These are phyloP conservation scores for Drosophila asahinai DNA, from an alignment of 1,140 invertebrate genomes.

Conservation along the genomic window DNA sequence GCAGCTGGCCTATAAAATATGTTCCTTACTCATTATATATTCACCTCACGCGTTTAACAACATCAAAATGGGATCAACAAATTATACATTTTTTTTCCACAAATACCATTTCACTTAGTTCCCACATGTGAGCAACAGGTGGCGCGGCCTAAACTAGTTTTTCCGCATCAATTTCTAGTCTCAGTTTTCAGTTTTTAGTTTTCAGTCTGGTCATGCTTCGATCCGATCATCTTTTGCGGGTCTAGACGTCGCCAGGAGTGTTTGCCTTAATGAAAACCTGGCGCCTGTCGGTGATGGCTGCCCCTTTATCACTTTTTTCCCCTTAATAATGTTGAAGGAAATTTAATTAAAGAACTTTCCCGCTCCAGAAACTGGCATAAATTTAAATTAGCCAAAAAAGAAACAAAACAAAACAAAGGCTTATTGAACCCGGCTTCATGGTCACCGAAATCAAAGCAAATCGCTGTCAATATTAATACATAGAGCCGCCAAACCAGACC, in stretches of 20 bases:
- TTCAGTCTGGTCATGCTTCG: conserved; percentile 59
- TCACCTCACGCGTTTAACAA: conserved; percentile 11
- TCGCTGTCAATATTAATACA: conserved; percentile 73
- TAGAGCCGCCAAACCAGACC: conserved; percentile 49
- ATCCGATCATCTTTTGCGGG: conserved; percentile 42
- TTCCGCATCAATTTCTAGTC: conserved; percentile 64
- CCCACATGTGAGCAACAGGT: conserved; percentile 61
- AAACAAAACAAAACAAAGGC: conserved; percentile 50
- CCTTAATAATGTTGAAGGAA: conserved; percentile 45
- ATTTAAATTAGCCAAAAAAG: conserved; percentile 54
- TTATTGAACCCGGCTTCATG: conserved; percentile 74
- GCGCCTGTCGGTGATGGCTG: conserved; percentile 50
- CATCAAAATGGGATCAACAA: conserved; percentile 32
- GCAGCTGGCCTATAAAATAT: conserved; percentile 3
- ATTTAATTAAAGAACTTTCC: conserved; percentile 77
- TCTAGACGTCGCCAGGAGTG: conserved; percentile 42
- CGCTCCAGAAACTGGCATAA: conserved; percentile 32
- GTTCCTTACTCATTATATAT: conserved; percentile 9
- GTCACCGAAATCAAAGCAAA: conserved; percentile 73
- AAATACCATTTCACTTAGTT: conserved; percentile 33
- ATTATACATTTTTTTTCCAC: conserved; percentile 18
- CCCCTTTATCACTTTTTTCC: neutral
- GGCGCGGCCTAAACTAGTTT: conserved; percentile 65
- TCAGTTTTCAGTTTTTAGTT: conserved; percentile 25
- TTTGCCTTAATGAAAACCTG: conserved; percentile 70